phyloP scores from a whole-genome alignment of 2,797 vertebrate species.

The Apogon talboti region DNA sequence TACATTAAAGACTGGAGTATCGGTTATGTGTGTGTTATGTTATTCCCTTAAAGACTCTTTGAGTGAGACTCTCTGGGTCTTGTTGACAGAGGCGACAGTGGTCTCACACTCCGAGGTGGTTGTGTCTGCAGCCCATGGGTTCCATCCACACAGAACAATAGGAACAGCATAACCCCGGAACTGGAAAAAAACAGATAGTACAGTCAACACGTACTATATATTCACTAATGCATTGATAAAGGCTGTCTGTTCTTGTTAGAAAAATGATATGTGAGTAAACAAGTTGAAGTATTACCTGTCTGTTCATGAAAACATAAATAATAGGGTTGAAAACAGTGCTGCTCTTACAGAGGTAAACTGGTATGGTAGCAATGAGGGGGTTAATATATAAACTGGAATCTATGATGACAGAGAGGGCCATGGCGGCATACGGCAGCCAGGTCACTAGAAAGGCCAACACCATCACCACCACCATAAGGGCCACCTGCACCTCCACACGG shows the following conservation, averaged over 20 bases:
- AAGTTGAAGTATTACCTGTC: conserved; percentile 68
- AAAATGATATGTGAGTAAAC: not conserved
- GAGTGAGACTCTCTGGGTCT: conserved; percentile 59
- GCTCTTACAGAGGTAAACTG: conserved; percentile 80
- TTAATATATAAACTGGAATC: conserved; percentile 74
- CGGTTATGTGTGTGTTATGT: not conserved
- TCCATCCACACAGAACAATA: conserved; percentile 80
- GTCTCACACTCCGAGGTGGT: conserved; percentile 59
- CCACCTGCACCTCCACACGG: conserved; percentile 86
- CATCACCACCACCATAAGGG: conserved; percentile 89
- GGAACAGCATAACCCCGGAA: conserved; percentile 77
- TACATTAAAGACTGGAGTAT: not conserved
- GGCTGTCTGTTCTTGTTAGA: not conserved
- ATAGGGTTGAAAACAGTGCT: conserved; percentile 84
- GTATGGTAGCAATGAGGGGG: conserved; percentile 76
- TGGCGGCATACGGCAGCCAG: conserved; percentile 88
- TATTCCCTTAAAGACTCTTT: conserved; percentile 51
- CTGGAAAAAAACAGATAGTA: conserved; percentile 56
- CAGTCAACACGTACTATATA: not conserved
- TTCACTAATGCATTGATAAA: too few species aligned
- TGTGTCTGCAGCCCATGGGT: conserved; percentile 69
- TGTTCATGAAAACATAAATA: conserved; percentile 85
- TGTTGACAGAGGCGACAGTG: conserved; percentile 53
- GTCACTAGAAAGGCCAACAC: conserved; percentile 88
- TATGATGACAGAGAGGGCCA: conserved; percentile 79